These are phyloP conservation scores for Drosophila percnosoma DNA, from an alignment of 2,888 invertebrate genomes.

Conservation along the genomic window DNA sequence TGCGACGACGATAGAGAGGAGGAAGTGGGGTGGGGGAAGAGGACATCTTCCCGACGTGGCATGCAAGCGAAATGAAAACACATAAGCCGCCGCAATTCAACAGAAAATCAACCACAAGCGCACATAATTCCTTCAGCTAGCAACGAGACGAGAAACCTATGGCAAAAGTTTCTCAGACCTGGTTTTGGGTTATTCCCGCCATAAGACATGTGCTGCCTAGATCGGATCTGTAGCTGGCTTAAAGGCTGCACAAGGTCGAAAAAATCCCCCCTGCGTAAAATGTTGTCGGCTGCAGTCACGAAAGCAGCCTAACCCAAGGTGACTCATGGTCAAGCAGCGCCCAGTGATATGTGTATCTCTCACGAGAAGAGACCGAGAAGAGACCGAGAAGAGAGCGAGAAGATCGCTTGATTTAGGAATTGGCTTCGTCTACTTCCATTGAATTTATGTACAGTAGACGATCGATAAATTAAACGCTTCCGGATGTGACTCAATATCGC, in stretches of 20 bases:
- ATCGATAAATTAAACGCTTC: not conserved
- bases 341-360: not conserved
- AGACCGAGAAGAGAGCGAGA: slow-evolving; percentile 3
- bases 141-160: not conserved
- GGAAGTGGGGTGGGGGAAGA: not conserved
- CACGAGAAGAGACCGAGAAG: slow-evolving; percentile 6
- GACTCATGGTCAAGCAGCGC: slow-evolving; percentile 33
- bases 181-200: slow-evolving; percentile 49
- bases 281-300: slow-evolving; percentile 24
- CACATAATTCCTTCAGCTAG: slow-evolving; percentile 47
- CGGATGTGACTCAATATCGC: not conserved
- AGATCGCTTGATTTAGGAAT: slow-evolving; percentile 15
- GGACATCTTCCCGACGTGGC: slow-evolving; percentile 50
- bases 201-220: slow-evolving; percentile 29
- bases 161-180: slow-evolving; percentile 2
- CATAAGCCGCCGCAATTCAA: slow-evolving; percentile 45
- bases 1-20: slow-evolving; percentile 3
- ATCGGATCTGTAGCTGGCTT: not conserved
- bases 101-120: slow-evolving; percentile 55
- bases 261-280: slow-evolving; percentile 21
- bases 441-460: slow-evolving; percentile 4
- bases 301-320: slow-evolving; percentile 27
- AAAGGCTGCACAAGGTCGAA: slow-evolving; percentile 15
- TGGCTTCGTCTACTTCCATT: slow-evolving; percentile 10
- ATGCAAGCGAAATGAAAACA: slow-evolving; percentile 59